Percentiles rank a stretch among this genome's conserved stretches.
phyloP scores from a whole-genome alignment of 1,140 invertebrate genomes.

The Bombus waltoni region DNA sequence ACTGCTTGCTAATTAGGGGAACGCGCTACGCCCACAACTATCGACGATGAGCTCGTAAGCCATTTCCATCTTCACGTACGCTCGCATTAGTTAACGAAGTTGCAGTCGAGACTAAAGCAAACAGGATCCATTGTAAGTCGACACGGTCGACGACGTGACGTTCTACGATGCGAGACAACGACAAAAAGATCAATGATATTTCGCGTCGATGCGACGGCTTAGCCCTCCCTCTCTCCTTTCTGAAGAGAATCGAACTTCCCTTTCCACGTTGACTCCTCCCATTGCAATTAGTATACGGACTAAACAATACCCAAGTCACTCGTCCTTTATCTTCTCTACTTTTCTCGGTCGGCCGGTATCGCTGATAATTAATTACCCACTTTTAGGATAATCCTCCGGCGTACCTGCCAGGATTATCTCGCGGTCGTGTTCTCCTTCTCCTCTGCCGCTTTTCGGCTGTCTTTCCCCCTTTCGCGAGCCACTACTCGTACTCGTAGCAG shows the following conservation, averaged over 20 bases:
- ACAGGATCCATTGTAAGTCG: neutral
- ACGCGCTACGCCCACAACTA: neutral
- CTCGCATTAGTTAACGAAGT: constrained; percentile 7
- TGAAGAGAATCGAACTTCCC: neutral
- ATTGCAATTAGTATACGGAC: constrained; percentile 41
- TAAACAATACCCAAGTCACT: constrained; percentile 42
- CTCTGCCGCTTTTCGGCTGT: neutral
- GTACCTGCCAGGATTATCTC: constrained; percentile 46
- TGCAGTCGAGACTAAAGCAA: neutral
- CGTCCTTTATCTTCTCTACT: constrained; percentile 21
- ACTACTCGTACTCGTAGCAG: constrained; percentile 12
- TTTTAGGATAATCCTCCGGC: constrained; percentile 18
- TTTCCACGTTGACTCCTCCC: constrained; percentile 20
- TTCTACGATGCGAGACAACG: neutral
- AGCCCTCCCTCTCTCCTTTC: neutral
- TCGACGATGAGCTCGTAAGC: constrained; percentile 7
- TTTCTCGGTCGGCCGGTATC: constrained; percentile 5
- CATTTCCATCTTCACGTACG: neutral
- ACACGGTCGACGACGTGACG: neutral
- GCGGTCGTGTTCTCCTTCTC: constrained; percentile 27
- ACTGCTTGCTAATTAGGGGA: constrained; percentile 38
- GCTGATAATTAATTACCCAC: constrained; percentile 63
- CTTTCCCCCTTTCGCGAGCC: neutral
- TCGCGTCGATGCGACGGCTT: no score
- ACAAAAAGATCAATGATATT: neutral